A percentile compares a stretch with the other conserved stretches of the same genome.
These are phyloP conservation scores for Microhierax caerulescens DNA, from an alignment of 2,797 vertebrate genomes.

Conservation along the genomic window DNA sequence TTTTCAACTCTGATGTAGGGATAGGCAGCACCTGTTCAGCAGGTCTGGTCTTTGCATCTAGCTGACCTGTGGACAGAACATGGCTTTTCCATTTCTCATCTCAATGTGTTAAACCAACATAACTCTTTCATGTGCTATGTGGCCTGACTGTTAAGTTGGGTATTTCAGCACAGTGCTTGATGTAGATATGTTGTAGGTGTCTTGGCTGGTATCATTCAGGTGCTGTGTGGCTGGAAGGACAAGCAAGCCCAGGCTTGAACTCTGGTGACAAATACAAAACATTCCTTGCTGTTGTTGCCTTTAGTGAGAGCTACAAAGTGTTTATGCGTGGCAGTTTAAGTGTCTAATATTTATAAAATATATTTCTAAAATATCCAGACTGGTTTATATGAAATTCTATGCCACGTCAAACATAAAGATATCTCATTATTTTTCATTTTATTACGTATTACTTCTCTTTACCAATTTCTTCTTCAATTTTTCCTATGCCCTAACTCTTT, in stretches of 20 bases:
- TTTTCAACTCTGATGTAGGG: neutral
- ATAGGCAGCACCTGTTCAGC: neutral
- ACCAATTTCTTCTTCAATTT: neutral
- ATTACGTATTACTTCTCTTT: neutral
- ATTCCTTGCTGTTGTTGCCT: neutral
- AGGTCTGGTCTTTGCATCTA: neutral
- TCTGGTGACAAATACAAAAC: neutral
- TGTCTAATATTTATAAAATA: neutral
- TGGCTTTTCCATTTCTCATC: neutral
- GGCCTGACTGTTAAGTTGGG: neutral
- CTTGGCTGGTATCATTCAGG: neutral
- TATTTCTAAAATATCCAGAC: neutral
- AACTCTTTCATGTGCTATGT: neutral
- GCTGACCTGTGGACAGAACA: accelerated
- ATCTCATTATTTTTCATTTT: slow-evolving; percentile 19
- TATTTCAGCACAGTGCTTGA: neutral
- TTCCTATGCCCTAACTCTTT: neutral
- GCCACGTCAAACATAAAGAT: neutral
- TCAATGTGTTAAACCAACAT: neutral
- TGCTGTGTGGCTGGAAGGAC: neutral
- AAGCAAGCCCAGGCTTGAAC: neutral
- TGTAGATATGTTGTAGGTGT: neutral
- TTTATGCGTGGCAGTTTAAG: neutral
- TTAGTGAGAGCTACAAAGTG: neutral
- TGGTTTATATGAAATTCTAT: neutral